Base-by-base conservation (phyloP, 2,888 invertebrate genomes). In the Melinaea menophilus region DNA sequence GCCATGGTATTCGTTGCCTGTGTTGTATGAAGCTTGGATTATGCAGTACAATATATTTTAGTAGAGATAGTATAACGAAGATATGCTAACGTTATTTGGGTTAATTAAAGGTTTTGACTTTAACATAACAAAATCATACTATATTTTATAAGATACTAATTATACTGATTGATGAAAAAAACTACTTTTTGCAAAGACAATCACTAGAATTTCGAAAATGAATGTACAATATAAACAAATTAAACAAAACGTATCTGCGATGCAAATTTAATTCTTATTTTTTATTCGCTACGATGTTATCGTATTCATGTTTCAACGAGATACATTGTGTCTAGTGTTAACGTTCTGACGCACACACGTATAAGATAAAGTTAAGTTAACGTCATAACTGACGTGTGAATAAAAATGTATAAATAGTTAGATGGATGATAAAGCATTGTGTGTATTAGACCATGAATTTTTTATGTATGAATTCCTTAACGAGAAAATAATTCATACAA, bases 361-460 rank as follows among this genome's bases (percentile, higher is more conserved):
- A 70, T 66, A 55, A 75, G 85, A 87, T 85, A 85, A 75, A 67
- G 73, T 79, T 75, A 81, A 76, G 80, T 79, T 22, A 22, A 22
- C 22, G 80, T 82, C 85, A 80, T 84, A 22, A 22, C 22, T 22
- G 84, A 85, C 82, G 80, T 79, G 82, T 79, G 77, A 79, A 79
- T 76, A 75, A 82, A 82, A 65, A 65, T 57, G 51, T 61, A 55
- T 65, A 64, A 64, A 59, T 67, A 64, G 59, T 55, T 64, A 64
- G 64, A 68, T 63, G 56, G 55, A 4, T 55, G 31, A 65, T 62
- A 61, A 59, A 65, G 61, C 62, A 64, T 59, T 66, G 64, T 67
- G 64, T 60, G 64, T 67, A 63, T 61, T 68, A 31, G 57, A 63
- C 56, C 67, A 61, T 61, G 60, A 65, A 61, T 55, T 54, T 59